A percentile compares a stretch with the other conserved stretches of the same genome.
These are phyloP conservation scores for Apantesis nais DNA, from an alignment of 2,888 invertebrate species.

Conservation along the genomic window DNA sequence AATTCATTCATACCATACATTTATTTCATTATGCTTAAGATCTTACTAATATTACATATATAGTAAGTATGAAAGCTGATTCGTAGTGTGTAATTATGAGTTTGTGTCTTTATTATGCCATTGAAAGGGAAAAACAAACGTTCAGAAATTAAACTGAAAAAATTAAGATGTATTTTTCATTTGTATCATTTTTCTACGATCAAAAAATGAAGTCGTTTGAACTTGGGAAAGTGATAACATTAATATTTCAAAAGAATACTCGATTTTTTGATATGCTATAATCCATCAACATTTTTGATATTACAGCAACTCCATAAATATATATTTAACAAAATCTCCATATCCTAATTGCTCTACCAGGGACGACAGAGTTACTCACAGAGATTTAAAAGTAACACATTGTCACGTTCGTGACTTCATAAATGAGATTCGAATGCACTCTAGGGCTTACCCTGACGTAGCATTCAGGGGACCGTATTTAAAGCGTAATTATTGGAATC, in stretches of 20 bases:
- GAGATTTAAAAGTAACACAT: not conserved
- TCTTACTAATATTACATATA: not conserved
- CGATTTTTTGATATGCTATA: not conserved
- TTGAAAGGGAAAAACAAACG: not conserved
- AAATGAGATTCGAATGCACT: slow-evolving; percentile 37
- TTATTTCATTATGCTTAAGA: not conserved
- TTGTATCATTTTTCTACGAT: too few species aligned
- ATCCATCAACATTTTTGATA: not conserved
- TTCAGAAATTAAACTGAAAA: not conserved
- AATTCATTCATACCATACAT: not conserved
- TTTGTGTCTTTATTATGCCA: not conserved
- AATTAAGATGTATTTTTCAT: not conserved
- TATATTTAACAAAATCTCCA: not conserved
- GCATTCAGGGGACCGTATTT: slow-evolving; percentile 25
- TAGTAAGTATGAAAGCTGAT: not conserved
- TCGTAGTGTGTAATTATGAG: not conserved
- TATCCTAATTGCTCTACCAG: not conserved
- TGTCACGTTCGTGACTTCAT: slow-evolving; percentile 41
- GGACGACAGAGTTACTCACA: not conserved
- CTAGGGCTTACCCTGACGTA: slow-evolving; percentile 18
- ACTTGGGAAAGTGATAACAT: not conserved
- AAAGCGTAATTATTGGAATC: slow-evolving; percentile 41
- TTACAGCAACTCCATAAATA: not conserved
- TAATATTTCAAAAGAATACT: not conserved
- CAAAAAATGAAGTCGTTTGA: too few species aligned